A percentile compares a stretch with the other conserved stretches of the same genome.
phyloP scores from a whole-genome alignment of 2,888 invertebrate genomes.

The Sarcophaga rosellei region DNA sequence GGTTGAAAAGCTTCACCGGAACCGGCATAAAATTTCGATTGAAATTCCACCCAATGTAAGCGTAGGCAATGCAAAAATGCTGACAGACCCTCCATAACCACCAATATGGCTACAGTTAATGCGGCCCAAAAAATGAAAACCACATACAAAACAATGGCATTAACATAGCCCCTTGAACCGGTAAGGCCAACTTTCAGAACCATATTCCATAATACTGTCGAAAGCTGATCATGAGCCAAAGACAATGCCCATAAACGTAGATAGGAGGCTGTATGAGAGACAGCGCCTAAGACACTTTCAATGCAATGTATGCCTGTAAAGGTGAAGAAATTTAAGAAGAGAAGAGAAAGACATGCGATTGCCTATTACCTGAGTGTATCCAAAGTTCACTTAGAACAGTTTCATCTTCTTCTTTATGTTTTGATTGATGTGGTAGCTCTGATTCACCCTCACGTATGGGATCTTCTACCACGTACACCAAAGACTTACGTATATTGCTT shows the following conservation, averaged over 20 bases:
- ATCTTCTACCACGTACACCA: constrained; percentile 70
- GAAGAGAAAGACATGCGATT: not conserved
- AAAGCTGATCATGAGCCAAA: constrained; percentile 96
- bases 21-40: constrained; percentile 95
- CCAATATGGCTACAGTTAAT: constrained; percentile 95
- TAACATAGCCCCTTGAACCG: constrained; percentile 82
- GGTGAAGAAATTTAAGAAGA: too few species aligned
- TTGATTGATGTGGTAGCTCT: not conserved
- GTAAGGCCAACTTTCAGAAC: constrained; percentile 89
- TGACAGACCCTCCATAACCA: constrained; percentile 99
- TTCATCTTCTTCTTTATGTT: constrained; percentile 62
- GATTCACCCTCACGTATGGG: constrained; percentile 70
- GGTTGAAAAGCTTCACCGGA: constrained; percentile 90
- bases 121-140: constrained; percentile 95
- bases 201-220: constrained; percentile 96
- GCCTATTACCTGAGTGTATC: constrained; percentile 75
- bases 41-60: constrained; percentile 98
- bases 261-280: constrained; percentile 99
- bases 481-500: constrained; percentile 69
- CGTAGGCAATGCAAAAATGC: constrained; percentile 99
- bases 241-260: constrained; percentile 99
- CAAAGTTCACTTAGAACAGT: constrained; percentile 73
- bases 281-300: constrained; percentile 89
- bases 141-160: constrained; percentile 87
- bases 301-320: constrained; percentile 83